Evolutionary conservation across 2,888 invertebrate species (phyloP).

Genomic region (Sphaerophoria rueppellii): DNA sequence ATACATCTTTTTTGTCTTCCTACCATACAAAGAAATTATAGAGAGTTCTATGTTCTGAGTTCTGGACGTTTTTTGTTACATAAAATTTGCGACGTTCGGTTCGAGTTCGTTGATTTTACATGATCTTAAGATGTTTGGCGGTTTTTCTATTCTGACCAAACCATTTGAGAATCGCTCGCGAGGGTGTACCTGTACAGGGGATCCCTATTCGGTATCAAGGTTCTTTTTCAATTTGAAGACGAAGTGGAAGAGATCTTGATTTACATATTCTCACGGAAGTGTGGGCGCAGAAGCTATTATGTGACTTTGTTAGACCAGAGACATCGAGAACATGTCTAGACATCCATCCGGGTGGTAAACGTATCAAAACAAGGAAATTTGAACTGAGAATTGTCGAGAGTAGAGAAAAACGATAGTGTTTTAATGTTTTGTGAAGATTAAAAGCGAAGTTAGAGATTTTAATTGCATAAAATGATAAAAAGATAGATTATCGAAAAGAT

Average conservation of each 20-base stretch:
- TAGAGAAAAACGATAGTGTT: too few relatives aligned
- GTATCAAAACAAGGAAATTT: neutral
- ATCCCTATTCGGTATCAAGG: constrained; percentile 56
- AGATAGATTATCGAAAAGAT: too few relatives aligned
- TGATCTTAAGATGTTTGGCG: constrained; percentile 71
- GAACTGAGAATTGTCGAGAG: too few relatives aligned
- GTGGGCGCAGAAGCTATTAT: constrained; percentile 30
- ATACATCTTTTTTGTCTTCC: constrained; percentile 29
- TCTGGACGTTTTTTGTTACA: neutral
- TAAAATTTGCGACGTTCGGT: constrained; percentile 60
- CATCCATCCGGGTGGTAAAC: constrained; percentile 14
- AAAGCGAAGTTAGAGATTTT: too few relatives aligned
- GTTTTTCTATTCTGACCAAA: constrained; percentile 57
- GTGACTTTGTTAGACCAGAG: constrained; percentile 5
- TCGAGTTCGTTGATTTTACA: constrained; percentile 71
- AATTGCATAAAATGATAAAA: too few relatives aligned
- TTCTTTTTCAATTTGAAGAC: constrained; percentile 8
- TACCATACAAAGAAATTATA: neutral
- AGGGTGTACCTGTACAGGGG: neutral
- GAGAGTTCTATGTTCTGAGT: neutral
- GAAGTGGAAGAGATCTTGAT: constrained; percentile 7
- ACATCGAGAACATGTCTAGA: constrained; percentile 50
- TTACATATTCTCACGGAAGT: constrained; percentile 59
- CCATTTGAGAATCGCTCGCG: constrained; percentile 42
- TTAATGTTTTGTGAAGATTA: too few relatives aligned